Evolutionary conservation across 2,113 vertebrate species (phyloP), one percentile per base, ranked within the genome.

Genomic region (Malaclemys terrapin): DNA sequence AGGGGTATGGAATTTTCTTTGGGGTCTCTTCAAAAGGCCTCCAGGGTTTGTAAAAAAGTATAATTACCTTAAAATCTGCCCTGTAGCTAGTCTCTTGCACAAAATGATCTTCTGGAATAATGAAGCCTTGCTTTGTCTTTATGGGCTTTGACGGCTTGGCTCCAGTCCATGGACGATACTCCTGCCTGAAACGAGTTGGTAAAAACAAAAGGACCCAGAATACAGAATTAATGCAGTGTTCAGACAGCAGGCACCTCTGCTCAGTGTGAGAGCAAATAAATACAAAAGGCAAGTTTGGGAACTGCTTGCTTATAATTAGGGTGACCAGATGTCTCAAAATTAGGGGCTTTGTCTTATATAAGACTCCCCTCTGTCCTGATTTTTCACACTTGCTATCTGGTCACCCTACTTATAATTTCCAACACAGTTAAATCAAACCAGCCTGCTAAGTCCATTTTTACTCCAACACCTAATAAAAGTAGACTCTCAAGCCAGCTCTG

Each of bases 111-210:
- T 97, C 98, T 29, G 98, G 98, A 90, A 98, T 97, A 69, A 98
- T 96, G 93, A 97, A 98, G 35, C 98, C 82, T 4, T 98, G 98
- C 82, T 98, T 98, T 92, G 97, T 98, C 97, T 98, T 99, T n/a
- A 98, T 96, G 85, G 98, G 97, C 97, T 98, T 99, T 54, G 99
- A 98, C 3, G 99, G 99, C 97, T 98, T 99, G 84, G 94, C 98
- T 95, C 98, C 99, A 27, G 98, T 98, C 99, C 99, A 99, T 2
- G 99, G 98, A 72, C 98, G 98, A 98, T 98, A 99, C 85, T 99
- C 99, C 93, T 99, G 99, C 96, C 99, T 99, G 98, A 76, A 97
- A 97, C 80, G 90, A 93, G 92, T 96, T 92, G 56, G 62, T 80
- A 62, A 72, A 90, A 76, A 89, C 19, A 94, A 4, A 7, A 42